Conservation (phyloP, 2,888 invertebrate genomes). For the Cacoxenus indagator region DNA sequence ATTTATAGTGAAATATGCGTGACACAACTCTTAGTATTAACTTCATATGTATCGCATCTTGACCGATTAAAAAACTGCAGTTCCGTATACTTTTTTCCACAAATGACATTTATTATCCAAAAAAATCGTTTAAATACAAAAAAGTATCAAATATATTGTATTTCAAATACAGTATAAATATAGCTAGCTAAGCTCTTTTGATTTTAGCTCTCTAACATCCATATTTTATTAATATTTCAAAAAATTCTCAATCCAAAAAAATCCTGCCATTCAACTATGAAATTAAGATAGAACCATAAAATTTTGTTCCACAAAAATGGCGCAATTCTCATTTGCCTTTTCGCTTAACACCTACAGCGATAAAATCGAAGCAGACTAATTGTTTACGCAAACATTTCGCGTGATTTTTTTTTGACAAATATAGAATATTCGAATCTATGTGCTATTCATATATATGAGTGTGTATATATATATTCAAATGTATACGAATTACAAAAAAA, state of each 20-base stretch:
- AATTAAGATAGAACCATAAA: not conserved
- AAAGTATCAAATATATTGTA: constrained; percentile 9
- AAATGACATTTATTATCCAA: constrained; percentile 7
- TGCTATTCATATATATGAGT: not conserved
- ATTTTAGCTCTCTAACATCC: not conserved
- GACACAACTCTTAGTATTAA: too few relatives aligned
- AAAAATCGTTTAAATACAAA: constrained; percentile 9
- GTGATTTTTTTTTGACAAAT: constrained; percentile 7
- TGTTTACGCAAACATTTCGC: constrained; percentile 4
- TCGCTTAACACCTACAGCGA: too few relatives aligned
- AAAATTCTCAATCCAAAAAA: not conserved
- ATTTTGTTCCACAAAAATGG: constrained; percentile 32
- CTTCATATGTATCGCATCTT: too few relatives aligned
- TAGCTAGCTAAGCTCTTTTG: constrained; percentile 7
- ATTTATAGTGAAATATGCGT: too few relatives aligned
- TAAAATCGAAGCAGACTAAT: not conserved
- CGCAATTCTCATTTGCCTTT: constrained; percentile 4
- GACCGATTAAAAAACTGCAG: too few relatives aligned
- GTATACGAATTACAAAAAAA: constrained; percentile 19
- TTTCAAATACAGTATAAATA: not conserved
- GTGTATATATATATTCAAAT: not conserved
- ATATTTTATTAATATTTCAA: not conserved
- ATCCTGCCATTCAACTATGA: not conserved
- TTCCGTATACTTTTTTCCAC: not conserved
- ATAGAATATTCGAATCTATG: not conserved